Percentiles rank a stretch among this genome's conserved stretches.
phyloP scores from a whole-genome alignment of 2,113 vertebrate genomes.

The Polypterus senegalus region DNA sequence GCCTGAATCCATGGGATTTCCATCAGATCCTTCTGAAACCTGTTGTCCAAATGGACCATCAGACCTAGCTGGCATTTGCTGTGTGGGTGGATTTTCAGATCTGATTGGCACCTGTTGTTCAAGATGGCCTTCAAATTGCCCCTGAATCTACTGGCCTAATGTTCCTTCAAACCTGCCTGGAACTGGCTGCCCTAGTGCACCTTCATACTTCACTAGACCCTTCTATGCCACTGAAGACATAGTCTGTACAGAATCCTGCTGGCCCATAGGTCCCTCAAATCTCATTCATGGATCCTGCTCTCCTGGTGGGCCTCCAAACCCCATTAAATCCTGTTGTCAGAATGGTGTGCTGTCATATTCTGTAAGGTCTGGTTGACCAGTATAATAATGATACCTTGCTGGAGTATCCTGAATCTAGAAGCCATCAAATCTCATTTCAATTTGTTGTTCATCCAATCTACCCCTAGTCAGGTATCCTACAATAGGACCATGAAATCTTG shows the following conservation, averaged over 20 bases:
- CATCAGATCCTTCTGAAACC: slow-evolving; percentile 65
- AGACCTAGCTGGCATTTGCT: slow-evolving; percentile 57
- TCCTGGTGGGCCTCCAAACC: slow-evolving; percentile 37
- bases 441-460: slow-evolving; percentile 23
- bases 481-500: slow-evolving; percentile 20
- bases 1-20: slow-evolving; percentile 49
- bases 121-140: slow-evolving; percentile 49
- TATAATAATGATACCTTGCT: slow-evolving; percentile 46
- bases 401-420: slow-evolving; percentile 40
- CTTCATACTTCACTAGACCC: slow-evolving; percentile 55
- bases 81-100: slow-evolving; percentile 62
- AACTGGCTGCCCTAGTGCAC: slow-evolving; percentile 25
- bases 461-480: slow-evolving; percentile 15
- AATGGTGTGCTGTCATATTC: slow-evolving; percentile 24
- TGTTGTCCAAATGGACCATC: slow-evolving; percentile 62
- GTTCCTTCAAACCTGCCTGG: slow-evolving; percentile 52
- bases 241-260: slow-evolving; percentile 43
- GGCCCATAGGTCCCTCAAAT: slow-evolving; percentile 46
- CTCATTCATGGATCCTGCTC: slow-evolving; percentile 38
- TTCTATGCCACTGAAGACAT: slow-evolving; percentile 60
- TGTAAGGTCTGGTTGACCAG: slow-evolving; percentile 42
- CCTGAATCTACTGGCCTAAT: slow-evolving; percentile 44
- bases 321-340: slow-evolving; percentile 40
- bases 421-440: slow-evolving; percentile 47
- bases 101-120: slow-evolving; percentile 36